Evolutionary conservation across 2,113 vertebrate genomes (phyloP), one percentile per base, ranked within the genome.

Genomic region (Tychaedon coryphoeus): DNA sequence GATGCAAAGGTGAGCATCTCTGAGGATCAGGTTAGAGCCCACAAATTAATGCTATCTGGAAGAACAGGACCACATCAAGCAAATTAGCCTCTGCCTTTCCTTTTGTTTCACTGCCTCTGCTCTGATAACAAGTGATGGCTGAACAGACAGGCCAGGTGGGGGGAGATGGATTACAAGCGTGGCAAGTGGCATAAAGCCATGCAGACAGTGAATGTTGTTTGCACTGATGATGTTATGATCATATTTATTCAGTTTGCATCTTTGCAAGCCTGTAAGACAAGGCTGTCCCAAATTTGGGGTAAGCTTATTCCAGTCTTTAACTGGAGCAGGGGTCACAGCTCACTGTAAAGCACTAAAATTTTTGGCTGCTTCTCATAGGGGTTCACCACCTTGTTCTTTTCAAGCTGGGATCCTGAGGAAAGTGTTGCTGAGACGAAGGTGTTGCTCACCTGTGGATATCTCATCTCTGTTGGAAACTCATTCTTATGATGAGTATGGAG

Each of bases 41-140:
- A 34, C 14, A 40, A 33, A 93, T 86, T 83, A 71, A 38, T 1
- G 4, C 67, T 73, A 33, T 24, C 67, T 88, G n/a, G 22, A 71
- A 90, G 7, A 86, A 47, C 15, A 67, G 48, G 50, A 74, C 25
- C 13, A 33, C 24, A 62, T 58, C 47, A 54, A 79, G 58, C 20
- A 77, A 72, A 95, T 93, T 80, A 92, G 13, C 36, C 45, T 86
- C 23, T 83, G 67, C 31, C 24, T 23, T 90, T 86, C 36, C 64
- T 75, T 97, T 94, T 95, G 43, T 88, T 93, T 79, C 40, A 3
- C 48, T 88, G 58, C 36, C 16, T 84, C 84, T 93, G 56, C 43
- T 80, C 61, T 84, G 40, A 20, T 84, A 61, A 73, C 34, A 53
- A 88, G 38, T 74, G 64, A 40, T 23, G 79, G 78, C 64, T 88